phyloP scores from a whole-genome alignment of 2,888 invertebrate species.

The Leuctra nigra region DNA sequence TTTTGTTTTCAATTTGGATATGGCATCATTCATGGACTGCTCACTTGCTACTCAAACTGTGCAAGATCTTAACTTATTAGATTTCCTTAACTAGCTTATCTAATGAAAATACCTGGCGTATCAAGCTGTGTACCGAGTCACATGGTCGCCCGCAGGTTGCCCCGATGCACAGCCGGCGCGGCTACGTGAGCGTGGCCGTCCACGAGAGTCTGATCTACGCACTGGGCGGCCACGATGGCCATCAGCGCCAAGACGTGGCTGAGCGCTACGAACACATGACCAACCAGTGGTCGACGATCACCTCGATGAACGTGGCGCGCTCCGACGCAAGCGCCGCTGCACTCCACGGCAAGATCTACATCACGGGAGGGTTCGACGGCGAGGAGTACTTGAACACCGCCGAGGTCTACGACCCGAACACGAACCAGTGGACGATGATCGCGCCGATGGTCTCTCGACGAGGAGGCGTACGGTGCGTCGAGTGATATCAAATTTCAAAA shows the following conservation, averaged over 20 bases:
- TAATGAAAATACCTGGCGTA: too few relatives aligned
- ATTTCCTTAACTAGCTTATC: too few relatives aligned
- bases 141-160: too few relatives aligned
- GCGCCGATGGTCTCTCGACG: slow-evolving; percentile 76
- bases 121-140: too few relatives aligned
- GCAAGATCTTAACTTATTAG: too few relatives aligned
- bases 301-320: slow-evolving; percentile 81
- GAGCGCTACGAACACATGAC: slow-evolving; percentile 76
- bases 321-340: slow-evolving; percentile 88
- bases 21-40: too few relatives aligned
- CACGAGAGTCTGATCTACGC: slow-evolving; percentile 48
- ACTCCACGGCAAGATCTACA: slow-evolving; percentile 68
- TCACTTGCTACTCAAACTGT: too few relatives aligned
- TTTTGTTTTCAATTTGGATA: too few relatives aligned
- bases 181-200: slow-evolving; percentile 82
- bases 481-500: too few relatives aligned
- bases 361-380: slow-evolving; percentile 87
- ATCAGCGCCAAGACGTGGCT: slow-evolving; percentile 76
- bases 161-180: slow-evolving; percentile 83
- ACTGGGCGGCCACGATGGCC: slow-evolving; percentile 84
- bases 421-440: slow-evolving; percentile 78
- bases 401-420: slow-evolving; percentile 70
- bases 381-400: slow-evolving; percentile 77
- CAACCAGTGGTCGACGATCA: slow-evolving; percentile 84
- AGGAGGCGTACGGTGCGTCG: slow-evolving; percentile 88